These are phyloP conservation scores for Pitta sordida DNA, from an alignment of 2,113 vertebrate species.

Conservation along the genomic window DNA sequence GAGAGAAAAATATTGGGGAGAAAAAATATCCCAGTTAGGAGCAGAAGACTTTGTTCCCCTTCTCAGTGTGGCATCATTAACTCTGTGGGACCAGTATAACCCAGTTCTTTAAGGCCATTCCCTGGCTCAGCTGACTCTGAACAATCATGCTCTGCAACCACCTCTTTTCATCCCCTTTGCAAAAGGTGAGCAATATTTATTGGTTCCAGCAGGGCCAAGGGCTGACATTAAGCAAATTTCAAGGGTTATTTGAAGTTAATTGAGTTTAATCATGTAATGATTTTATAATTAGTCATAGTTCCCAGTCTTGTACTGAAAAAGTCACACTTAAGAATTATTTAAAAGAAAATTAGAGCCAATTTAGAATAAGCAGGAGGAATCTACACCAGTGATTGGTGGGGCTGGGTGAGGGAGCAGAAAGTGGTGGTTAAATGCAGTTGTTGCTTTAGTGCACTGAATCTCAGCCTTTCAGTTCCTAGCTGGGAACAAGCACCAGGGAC, in stretches of 20 bases:
- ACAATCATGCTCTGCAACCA: background rate
- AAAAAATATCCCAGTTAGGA: background rate
- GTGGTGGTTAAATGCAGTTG: background rate
- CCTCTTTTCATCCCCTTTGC: constrained; percentile 26
- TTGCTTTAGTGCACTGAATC: background rate
- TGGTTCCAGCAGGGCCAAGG: constrained; percentile 65
- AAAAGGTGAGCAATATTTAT: constrained; percentile 61
- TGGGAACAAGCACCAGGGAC: background rate
- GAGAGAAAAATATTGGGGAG: background rate
- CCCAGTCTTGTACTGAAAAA: constrained; percentile 54
- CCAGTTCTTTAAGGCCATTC: background rate
- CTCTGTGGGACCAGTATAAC: background rate
- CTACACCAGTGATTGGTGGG: background rate
- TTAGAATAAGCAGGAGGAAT: background rate
- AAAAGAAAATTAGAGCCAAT: constrained; percentile 29
- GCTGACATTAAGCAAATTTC: constrained; percentile 76
- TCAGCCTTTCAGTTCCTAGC: background rate
- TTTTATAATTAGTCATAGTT: constrained; percentile 72
- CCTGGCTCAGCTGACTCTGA: background rate
- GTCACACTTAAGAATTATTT: constrained; percentile 50
- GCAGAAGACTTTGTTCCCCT: background rate
- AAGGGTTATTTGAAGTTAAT: constrained; percentile 78
- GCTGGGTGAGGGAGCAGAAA: background rate
- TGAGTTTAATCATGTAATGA: constrained; percentile 74
- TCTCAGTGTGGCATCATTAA: background rate